phyloP scores from a whole-genome alignment of 2,888 invertebrate genomes.

The Sesia apiformis region DNA sequence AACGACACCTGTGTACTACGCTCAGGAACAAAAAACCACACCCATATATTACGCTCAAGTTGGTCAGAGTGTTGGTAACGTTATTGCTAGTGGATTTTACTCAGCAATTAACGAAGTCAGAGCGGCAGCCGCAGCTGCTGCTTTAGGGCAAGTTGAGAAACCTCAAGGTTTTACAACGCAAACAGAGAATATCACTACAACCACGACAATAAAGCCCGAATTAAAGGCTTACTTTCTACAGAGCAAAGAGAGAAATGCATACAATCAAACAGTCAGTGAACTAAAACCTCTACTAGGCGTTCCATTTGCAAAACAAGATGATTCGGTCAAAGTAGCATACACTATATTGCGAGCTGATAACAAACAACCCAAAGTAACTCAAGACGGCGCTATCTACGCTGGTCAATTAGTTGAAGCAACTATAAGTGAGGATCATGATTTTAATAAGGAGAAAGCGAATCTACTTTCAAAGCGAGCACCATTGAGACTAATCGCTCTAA shows the following conservation, averaged over 20 bases:
- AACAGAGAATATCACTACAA: slow-evolving; percentile 18
- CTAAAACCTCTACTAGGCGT: slow-evolving; percentile 43
- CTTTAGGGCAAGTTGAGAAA: slow-evolving; percentile 73
- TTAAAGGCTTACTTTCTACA: slow-evolving; percentile 34
- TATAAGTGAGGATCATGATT: slow-evolving; percentile 57
- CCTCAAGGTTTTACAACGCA: slow-evolving; percentile 1
- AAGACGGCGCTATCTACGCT: slow-evolving; percentile 50
- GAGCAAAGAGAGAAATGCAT: slow-evolving; percentile 27
- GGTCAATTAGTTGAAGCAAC: slow-evolving; percentile 63
- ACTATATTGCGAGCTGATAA: slow-evolving; percentile 47
- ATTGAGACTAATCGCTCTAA: slow-evolving; percentile 38
- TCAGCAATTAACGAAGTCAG: slow-evolving; percentile 77
- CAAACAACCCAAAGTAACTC: slow-evolving; percentile 35
- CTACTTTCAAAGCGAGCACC: slow-evolving; percentile 44
- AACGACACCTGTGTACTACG: slow-evolving; percentile 56
- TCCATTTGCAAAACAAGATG: slow-evolving; percentile 45
- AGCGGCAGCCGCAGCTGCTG: slow-evolving; percentile 77
- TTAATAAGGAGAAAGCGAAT: slow-evolving; percentile 47
- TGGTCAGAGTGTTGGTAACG: slow-evolving; percentile 47
- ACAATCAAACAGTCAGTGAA: slow-evolving; percentile 35
- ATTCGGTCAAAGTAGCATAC: slow-evolving; percentile 54
- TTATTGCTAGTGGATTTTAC: slow-evolving; percentile 63
- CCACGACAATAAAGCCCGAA: slow-evolving; percentile 29
- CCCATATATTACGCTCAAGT: slow-evolving; percentile 68
- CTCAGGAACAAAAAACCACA: slow-evolving; percentile 28